These are phyloP conservation scores for Electrophaes corylata DNA, from an alignment of 2,888 invertebrate genomes.

Conservation along the genomic window DNA sequence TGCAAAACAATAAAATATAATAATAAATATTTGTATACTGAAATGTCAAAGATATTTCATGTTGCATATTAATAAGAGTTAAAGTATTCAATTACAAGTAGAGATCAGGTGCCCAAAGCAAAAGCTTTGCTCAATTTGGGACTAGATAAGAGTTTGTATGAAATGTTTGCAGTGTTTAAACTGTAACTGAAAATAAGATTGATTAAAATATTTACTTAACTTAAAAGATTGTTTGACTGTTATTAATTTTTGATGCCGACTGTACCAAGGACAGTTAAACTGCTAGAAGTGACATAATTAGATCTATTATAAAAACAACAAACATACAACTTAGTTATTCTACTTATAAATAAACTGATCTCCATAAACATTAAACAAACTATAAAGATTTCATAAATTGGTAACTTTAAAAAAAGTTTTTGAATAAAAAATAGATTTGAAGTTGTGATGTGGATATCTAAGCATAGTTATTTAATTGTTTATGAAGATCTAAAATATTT, in stretches of 20 bases:
- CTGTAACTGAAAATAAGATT: too few relatives aligned
- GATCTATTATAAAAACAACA: constrained; percentile 1
- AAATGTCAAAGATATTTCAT: too few relatives aligned
- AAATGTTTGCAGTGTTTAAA: too few relatives aligned
- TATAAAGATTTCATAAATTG: background rate
- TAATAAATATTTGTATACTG: too few relatives aligned
- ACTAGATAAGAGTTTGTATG: too few relatives aligned
- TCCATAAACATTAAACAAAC: constrained; percentile 24
- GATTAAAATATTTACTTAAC: too few relatives aligned
- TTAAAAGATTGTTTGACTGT: too few relatives aligned
- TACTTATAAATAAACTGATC: constrained; percentile 21
- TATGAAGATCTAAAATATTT: constrained; percentile 42
- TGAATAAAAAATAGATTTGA: background rate
- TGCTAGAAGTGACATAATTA: constrained; percentile 2
- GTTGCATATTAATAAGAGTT: too few relatives aligned
- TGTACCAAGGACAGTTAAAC: background rate
- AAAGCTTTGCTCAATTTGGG: too few relatives aligned
- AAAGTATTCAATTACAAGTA: too few relatives aligned
- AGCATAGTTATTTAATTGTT: constrained; percentile 34
- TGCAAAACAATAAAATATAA: too few relatives aligned
- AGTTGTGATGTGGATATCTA: background rate
- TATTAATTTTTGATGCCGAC: background rate
- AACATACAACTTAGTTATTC: constrained; percentile 12
- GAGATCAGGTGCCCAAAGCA: too few relatives aligned
- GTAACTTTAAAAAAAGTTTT: background rate